phyloP scores from a whole-genome alignment of 2,888 invertebrate genomes.

The Muschampia plurimacula region DNA sequence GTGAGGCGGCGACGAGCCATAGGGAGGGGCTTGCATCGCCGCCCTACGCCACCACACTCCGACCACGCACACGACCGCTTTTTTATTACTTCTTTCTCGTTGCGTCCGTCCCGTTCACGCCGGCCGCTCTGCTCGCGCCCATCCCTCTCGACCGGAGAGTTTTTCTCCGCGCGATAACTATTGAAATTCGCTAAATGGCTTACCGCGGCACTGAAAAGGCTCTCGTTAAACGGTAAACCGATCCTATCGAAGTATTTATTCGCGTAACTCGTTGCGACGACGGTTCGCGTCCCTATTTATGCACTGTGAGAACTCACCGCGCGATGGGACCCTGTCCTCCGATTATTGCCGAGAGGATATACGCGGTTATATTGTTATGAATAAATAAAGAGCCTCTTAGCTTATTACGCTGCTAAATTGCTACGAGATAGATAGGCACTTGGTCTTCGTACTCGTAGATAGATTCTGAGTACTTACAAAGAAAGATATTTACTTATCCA shows the following conservation, averaged over 20 bases:
- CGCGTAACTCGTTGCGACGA: slow-evolving; percentile 71
- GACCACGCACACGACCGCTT: slow-evolving; percentile 82
- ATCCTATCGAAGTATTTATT: slow-evolving; percentile 82
- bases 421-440: slow-evolving; percentile 25
- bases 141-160: slow-evolving; percentile 77
- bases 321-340: slow-evolving; percentile 46
- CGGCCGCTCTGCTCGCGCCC: slow-evolving; percentile 56
- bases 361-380: slow-evolving; percentile 61
- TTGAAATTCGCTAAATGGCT: slow-evolving; percentile 86
- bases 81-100: slow-evolving; percentile 85
- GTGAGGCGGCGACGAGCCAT: slow-evolving; percentile 45
- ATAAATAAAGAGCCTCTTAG: slow-evolving; percentile 62
- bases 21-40: slow-evolving; percentile 83
- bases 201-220: slow-evolving; percentile 84
- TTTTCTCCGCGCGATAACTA: slow-evolving; percentile 85
- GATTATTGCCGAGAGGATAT: slow-evolving; percentile 62
- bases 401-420: slow-evolving; percentile 48
- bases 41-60: slow-evolving; percentile 83
- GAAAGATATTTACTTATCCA: too few relatives aligned
- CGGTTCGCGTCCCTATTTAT: slow-evolving; percentile 75
- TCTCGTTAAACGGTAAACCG: slow-evolving; percentile 83
- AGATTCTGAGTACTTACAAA: not conserved
- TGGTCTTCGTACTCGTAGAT: slow-evolving; percentile 2
- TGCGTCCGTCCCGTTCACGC: slow-evolving; percentile 76
- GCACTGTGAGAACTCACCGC: slow-evolving; percentile 57